phyloP scores from a whole-genome alignment of 2,797 vertebrate species.

The Brotula barbata region DNA sequence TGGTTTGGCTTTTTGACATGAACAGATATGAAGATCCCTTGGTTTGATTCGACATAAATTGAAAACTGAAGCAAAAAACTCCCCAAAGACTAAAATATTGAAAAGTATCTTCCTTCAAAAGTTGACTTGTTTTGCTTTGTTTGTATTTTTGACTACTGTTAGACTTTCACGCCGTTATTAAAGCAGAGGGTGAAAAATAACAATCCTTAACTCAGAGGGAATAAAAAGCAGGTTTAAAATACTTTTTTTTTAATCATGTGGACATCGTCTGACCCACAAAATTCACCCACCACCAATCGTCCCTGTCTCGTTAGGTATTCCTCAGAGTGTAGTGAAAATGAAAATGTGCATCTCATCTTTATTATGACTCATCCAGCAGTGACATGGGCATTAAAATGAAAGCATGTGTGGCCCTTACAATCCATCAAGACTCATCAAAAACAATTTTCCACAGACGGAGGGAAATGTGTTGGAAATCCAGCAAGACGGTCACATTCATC shows the following conservation, averaged over 20 bases:
- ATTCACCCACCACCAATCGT: too few species aligned
- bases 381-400: conserved; percentile 28
- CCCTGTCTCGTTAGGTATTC: too few species aligned
- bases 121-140: conserved; percentile 48
- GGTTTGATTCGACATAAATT: too few species aligned
- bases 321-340: too few species aligned
- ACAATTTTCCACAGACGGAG: conserved; percentile 33
- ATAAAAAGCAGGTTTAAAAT: conserved; percentile 59
- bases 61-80: too few species aligned
- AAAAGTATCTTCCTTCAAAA: too few species aligned
- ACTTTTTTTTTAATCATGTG: conserved; percentile 29
- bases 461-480: conserved; percentile 20
- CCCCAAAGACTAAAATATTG: too few species aligned
- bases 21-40: too few species aligned
- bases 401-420: conserved; percentile 16
- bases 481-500: conserved; percentile 44
- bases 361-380: conserved; percentile 1
- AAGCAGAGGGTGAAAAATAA: conserved; percentile 43
- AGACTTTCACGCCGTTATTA: conserved; percentile 50
- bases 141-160: conserved; percentile 53
- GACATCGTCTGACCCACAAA: background rate
- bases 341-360: conserved; percentile 21
- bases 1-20: too few species aligned
- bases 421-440: background rate
- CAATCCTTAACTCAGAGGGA: conserved; percentile 50